phyloP scores from a whole-genome alignment of 2,797 vertebrate species.

The Eulemur rubriventer region DNA sequence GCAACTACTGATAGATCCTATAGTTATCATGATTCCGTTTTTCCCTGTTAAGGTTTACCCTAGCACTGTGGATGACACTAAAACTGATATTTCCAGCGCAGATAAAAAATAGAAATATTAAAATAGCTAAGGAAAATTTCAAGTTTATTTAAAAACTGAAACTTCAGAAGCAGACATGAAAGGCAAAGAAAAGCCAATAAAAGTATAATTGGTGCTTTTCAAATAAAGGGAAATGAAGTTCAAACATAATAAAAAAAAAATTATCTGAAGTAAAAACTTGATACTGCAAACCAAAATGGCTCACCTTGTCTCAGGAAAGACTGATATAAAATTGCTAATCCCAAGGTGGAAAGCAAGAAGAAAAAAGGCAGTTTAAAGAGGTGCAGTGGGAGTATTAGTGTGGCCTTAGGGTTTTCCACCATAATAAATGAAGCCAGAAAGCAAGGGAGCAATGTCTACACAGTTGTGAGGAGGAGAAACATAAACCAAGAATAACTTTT shows the following conservation, averaged over 20 bases:
- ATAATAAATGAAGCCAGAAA: not conserved
- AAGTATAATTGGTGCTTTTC: not conserved
- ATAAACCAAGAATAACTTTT: not conserved
- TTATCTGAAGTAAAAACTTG: slow-evolving; percentile 13
- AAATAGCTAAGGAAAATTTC: slow-evolving; percentile 23
- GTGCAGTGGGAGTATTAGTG: not conserved
- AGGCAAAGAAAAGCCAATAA: not conserved
- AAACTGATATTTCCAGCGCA: not conserved
- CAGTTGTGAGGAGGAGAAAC: not conserved
- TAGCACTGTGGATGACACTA: not conserved
- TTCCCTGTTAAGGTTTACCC: not conserved
- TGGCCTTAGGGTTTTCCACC: not conserved
- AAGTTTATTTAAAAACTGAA: slow-evolving; percentile 47
- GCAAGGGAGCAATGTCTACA: not conserved
- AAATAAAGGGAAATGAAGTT: slow-evolving; percentile 13
- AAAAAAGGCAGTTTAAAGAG: not conserved
- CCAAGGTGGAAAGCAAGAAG: not conserved
- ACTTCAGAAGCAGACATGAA: slow-evolving; percentile 11
- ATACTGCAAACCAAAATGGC: not conserved
- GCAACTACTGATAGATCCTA: not conserved
- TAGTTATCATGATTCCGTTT: not conserved
- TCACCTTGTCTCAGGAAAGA: not conserved
- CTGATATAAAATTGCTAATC: not conserved
- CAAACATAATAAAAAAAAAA: slow-evolving; percentile 1
- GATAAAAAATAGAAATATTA: slow-evolving; percentile 28